Base-by-base conservation (phyloP, 2,113 vertebrate genomes). In the Cyanistes caeruleus region DNA sequence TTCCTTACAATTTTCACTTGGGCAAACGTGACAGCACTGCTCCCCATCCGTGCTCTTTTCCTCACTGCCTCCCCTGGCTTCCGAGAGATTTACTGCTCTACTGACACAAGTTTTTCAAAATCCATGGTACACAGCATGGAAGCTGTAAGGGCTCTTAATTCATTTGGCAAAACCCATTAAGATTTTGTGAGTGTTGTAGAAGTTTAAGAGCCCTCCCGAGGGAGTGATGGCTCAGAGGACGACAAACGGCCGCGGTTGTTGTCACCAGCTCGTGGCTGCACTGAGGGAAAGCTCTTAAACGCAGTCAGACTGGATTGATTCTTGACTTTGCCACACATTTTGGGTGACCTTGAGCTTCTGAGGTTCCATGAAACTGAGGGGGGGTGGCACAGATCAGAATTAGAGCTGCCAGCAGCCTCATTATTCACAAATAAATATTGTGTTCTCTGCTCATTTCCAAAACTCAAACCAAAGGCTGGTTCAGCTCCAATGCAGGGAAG, bases 141-240 rank as follows among this genome's bases (percentile, higher is more conserved):
- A 72, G 73, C 52, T 35, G 60, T 13, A 43, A 82, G 76, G 77
- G 63, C 63, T 73, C 80, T 97, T 95, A 44, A 97, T 94, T 96
- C 84, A 70, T 96, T 89, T 91, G 85, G 85, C 87, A 94, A 60
- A 82, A 39, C 10, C 62, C 90, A 82, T 90, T 67, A 85, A 55
- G 87, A 63, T 77, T 91, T 86, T 91, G 95, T 91, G 90, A 84
- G 86, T 41, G 85, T 5, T 73, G 84, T 12, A 70, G 94, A 63
- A 83, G 91, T 93, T 93, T 70, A 80, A 55, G 80, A 86, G 65
- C 67, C 81, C 62, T 87, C 91, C 93, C 48, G 10, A 41, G 28
- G 63, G 35, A 62, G 46, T 1, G 68, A 60, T 37, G 81, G 86
- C 68, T 88, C 64, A 7, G 41, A 81, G 87, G 41, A 88, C 65